Evolutionary conservation across 1,140 invertebrate species (phyloP), one percentile per base, ranked within the genome.

Genomic region (Diploscapter pachys): DNA sequence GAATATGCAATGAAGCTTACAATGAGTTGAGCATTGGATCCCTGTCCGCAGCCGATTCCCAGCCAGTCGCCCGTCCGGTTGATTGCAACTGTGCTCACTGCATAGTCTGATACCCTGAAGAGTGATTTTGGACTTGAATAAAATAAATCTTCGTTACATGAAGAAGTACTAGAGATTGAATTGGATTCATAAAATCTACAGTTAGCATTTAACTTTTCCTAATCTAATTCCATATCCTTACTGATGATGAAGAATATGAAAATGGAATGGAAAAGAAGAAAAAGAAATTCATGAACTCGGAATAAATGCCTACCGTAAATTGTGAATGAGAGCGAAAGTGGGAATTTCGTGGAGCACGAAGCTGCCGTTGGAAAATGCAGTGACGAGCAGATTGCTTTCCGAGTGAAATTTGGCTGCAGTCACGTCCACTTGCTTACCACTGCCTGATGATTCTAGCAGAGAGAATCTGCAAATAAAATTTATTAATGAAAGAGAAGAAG

Each of bases 1-100:
- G 9, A 59, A 59, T 59, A 11, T 59, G 57, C 57, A 59, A 59
- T 2, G 13, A 68, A 68, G 56, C 66, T 68, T 6, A 98, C 95
- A 9, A 98, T 86, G 31, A 99, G 86, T 85, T 98, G 94, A 0
- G 94, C 95, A 3, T 92, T 88, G 57, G 90, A 90, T 0, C 90
- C 88, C 13, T 80, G 78, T 50, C 86, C 80, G 83, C 93, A 94
- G 0, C 92, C 94, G 50, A 96, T 84, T 0, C 93, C 95, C 67
- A 99, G 91, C 95, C 95, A 98, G 85, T 98, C 95, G 0, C 95
- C 95, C 13, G 90, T 91, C 6, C 86, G 86, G 83, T 97, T 98
- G 56, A 98, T 89, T 0, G 90, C 86, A 3, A 96, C 90, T 0
- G 92, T 90, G 48, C 91, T 90, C 64, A 98, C 92, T 71, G 88